These are phyloP conservation scores for Athrips mouffetella DNA, from an alignment of 2,888 invertebrate genomes.

Conservation along the genomic window DNA sequence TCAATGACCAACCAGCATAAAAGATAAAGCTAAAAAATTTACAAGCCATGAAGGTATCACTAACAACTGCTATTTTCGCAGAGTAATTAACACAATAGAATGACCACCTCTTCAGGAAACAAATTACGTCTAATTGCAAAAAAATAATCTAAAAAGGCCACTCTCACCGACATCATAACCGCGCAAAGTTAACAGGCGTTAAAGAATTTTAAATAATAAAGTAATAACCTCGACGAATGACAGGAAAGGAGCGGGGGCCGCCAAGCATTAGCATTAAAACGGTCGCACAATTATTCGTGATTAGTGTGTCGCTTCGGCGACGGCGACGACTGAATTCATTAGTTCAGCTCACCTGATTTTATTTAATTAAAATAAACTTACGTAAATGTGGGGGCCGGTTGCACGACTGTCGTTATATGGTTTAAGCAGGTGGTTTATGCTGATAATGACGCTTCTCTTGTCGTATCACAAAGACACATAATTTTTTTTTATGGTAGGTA, in stretches of 20 bases:
- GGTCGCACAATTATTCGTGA: conserved; percentile 73
- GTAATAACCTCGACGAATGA: conserved; percentile 19
- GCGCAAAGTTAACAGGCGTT: conserved; percentile 14
- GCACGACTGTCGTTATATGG: background rate
- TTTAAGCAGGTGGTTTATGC: background rate
- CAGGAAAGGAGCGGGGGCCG: conserved; percentile 38
- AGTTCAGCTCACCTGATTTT: conserved; percentile 78
- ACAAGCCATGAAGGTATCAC: no score
- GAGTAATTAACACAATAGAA: background rate
- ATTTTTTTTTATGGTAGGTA: no score
- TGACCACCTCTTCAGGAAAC: background rate
- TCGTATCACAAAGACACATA: no score
- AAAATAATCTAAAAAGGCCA: conserved; percentile 2
- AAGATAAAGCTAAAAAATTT: no score
- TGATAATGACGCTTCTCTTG: no score
- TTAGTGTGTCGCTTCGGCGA: conserved; percentile 59
- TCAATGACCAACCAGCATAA: no score
- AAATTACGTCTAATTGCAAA: conserved; percentile 4
- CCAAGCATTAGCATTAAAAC: conserved; percentile 64
- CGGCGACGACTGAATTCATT: conserved; percentile 69
- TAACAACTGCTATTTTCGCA: background rate
- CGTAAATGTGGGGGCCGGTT: conserved; percentile 16
- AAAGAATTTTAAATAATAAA: conserved; percentile 17
- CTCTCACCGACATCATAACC: conserved; percentile 12
- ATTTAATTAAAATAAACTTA: conserved; percentile 64